Evolutionary conservation across 2,113 vertebrate species (phyloP), one percentile per base, ranked within the genome.

Genomic region (Apaloderma vittatum): DNA sequence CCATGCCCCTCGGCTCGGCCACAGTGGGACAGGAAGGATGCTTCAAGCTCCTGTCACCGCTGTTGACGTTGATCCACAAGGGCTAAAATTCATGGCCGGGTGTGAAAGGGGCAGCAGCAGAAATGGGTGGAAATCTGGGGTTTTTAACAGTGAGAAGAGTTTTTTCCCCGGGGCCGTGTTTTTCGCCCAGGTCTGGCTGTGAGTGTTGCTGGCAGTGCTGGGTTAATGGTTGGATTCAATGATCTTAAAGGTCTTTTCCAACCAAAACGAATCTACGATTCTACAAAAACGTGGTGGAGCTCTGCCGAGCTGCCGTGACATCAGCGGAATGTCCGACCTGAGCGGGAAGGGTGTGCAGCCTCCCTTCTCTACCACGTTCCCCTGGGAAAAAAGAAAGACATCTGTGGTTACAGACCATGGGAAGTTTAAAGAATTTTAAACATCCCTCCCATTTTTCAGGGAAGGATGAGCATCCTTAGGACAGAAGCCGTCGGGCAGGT

Each of bases 311-410:
- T 40, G 40, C 40, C 40, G 40, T 40, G 40, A 40, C 12, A 12
- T 40, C 40, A 40, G 40, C 40, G 40, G 40, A 40, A 40, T 40
- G 40, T 40, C 40, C 37, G 37, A 40, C 37, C 40, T 12, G 40
- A 40, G 40, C 40, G 40, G 73, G 20, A 49, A 54, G 12, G 9
- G 8, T 17, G n/a, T 27, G 63, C 58, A 75, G 51, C 15, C n/a
- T 19, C 6, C 0, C 2, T 13, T 70, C 51, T 29, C 22, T 5
- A 7, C 16, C 14, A 5, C 18, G 0, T 29, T 37, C 32, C 29
- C 26, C 45, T 30, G 48, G 43, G 8, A 45, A n/a, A 57, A 54
- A 49, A 76, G 9, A 1, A 9, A 51, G 22, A 7, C 9, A 1
- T 8, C 43, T 9, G 30, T 20, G 23, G 7, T n/a, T 43, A 16